A percentile compares a stretch with the other conserved stretches of the same genome.
Conservation (phyloP, 2,888 invertebrate genomes). For the Adelognathus sp. region DNA sequence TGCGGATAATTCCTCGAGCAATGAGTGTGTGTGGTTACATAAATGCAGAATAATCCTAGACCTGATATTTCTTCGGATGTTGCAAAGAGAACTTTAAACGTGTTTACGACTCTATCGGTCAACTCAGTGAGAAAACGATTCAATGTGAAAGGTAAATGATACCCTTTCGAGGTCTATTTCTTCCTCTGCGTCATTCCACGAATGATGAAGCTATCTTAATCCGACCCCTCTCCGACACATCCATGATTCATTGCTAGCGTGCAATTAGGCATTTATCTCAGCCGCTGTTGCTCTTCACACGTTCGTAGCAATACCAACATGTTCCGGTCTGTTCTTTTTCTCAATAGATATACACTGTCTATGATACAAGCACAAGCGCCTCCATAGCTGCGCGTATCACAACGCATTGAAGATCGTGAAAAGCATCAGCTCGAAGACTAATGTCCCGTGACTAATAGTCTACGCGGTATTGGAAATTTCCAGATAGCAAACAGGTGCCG, state of each 20-base stretch:
- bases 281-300: neutral
- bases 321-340: neutral
- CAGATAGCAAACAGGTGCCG: conserved; percentile 37
- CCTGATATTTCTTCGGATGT: neutral
- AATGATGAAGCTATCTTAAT: neutral
- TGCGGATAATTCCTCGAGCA: conserved; percentile 21
- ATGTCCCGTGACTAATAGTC: conserved; percentile 70
- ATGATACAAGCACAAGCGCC: neutral
- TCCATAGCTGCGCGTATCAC: neutral
- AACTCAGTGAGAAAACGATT: neutral
- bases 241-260: neutral
- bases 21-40: conserved; percentile 11
- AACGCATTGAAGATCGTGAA: neutral
- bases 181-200: neutral
- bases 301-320: neutral
- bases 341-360: neutral
- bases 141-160: neutral
- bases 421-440: conserved; percentile 52
- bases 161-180: neutral
- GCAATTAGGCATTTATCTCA: conserved; percentile 17
- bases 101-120: neutral
- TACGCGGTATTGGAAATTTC: conserved; percentile 59
- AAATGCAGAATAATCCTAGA: conserved; percentile 1
- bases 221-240: neutral
- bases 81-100: neutral